phyloP scores from a whole-genome alignment of 2,113 vertebrate genomes.

The Melanostigma gelatinosum region DNA sequence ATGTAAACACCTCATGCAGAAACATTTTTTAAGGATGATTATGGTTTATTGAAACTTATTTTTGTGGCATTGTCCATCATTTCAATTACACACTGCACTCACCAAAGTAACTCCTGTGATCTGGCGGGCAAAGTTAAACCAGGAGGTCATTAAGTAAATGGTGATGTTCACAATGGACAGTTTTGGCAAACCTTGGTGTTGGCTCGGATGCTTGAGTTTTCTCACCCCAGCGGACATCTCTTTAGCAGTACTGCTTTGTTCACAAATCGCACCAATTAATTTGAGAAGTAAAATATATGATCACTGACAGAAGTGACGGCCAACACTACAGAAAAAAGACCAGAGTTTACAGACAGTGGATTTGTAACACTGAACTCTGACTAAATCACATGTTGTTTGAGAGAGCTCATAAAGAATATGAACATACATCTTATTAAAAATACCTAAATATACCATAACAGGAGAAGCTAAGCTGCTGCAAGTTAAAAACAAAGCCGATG shows the following conservation, averaged over 20 bases:
- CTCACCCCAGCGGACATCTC: neutral
- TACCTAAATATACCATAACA: neutral
- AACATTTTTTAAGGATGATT: neutral
- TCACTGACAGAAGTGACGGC: neutral
- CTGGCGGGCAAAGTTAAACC: neutral
- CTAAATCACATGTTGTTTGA: neutral
- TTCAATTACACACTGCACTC: neutral
- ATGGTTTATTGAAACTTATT: neutral
- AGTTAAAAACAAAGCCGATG: neutral
- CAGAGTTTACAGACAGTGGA: neutral
- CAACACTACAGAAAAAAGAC: neutral
- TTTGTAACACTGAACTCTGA: neutral
- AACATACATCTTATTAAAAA: neutral
- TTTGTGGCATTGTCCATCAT: neutral
- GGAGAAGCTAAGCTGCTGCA: neutral
- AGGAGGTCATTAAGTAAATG: neutral
- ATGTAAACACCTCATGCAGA: slow-evolving; percentile 3
- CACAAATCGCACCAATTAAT: neutral
- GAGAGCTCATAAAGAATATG: neutral
- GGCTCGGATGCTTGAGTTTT: neutral
- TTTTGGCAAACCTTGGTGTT: neutral
- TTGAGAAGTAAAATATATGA: neutral
- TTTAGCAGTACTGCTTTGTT: neutral
- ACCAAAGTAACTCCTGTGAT: neutral
- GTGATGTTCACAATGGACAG: neutral